A percentile compares a stretch with the other conserved stretches of the same genome.
These are phyloP conservation scores for Gymnocypris eckloni DNA, from an alignment of 2,797 vertebrate species.

Conservation along the genomic window DNA sequence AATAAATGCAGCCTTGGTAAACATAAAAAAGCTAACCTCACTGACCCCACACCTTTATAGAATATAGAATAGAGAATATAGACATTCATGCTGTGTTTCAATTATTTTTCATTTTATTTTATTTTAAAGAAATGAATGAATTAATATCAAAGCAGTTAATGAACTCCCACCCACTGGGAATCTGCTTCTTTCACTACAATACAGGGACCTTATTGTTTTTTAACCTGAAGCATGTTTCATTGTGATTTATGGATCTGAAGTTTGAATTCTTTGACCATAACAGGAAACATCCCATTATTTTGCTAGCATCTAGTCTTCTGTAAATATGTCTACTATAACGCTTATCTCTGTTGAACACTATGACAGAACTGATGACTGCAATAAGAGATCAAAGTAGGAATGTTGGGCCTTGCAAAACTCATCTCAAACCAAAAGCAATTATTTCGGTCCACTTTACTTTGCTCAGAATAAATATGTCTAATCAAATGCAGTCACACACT, in stretches of 20 bases:
- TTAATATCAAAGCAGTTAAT: background rate
- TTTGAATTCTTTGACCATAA: slow-evolving; percentile 9
- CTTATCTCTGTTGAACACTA: background rate
- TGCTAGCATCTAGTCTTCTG: background rate
- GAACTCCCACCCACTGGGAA: background rate
- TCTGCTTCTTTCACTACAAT: background rate
- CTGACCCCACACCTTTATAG: background rate
- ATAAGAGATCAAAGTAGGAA: slow-evolving; percentile 26
- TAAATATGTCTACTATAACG: background rate
- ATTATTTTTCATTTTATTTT: background rate
- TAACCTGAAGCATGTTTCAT: background rate
- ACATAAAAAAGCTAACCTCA: background rate
- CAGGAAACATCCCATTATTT: background rate
- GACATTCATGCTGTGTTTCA: background rate
- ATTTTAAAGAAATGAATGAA: background rate
- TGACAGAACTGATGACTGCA: background rate
- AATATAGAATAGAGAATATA: too few species aligned
- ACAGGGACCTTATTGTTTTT: background rate
- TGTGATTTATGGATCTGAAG: background rate
- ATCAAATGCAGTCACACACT: slow-evolving; percentile 43
- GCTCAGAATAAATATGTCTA: slow-evolving; percentile 13
- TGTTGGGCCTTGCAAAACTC: background rate
- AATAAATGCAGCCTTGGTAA: background rate
- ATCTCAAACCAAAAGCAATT: slow-evolving; percentile 6
- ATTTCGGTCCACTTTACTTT: slow-evolving; percentile 23